These are phyloP conservation scores for Corythucha ciliata DNA, from an alignment of 2,888 invertebrate genomes.

Conservation along the genomic window DNA sequence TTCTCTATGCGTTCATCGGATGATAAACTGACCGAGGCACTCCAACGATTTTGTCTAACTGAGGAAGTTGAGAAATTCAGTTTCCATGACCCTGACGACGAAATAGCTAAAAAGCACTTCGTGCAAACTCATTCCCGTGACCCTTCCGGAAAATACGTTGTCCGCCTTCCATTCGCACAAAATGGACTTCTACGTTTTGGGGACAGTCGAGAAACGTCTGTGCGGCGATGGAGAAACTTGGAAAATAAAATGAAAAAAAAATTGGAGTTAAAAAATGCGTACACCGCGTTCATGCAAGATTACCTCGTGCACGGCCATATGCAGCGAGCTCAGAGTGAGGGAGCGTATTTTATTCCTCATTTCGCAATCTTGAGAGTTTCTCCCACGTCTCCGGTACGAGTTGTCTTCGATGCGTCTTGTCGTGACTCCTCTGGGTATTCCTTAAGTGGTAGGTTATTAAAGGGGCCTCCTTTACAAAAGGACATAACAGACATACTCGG, in stretches of 20 bases:
- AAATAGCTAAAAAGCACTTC: slow-evolving; percentile 1
- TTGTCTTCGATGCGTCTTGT: slow-evolving; percentile 9
- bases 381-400: not conserved
- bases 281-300: not conserved
- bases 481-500: slow-evolving; percentile 10
- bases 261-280: not conserved
- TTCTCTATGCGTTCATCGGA: no score
- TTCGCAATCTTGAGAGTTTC: not conserved
- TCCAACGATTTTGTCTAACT: slow-evolving; percentile 4
- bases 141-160: not conserved
- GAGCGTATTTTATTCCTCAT: slow-evolving; percentile 7
- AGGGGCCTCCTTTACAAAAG: not conserved
- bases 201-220: no score
- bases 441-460: slow-evolving; percentile 6
- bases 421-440: not conserved
- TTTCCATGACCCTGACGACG: not conserved
- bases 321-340: not conserved
- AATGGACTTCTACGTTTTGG: no score
- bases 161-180: slow-evolving; percentile 8
- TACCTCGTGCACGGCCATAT: not conserved
- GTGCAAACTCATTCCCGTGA: slow-evolving; percentile 1
- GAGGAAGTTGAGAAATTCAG: not conserved
- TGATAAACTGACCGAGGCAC: not conserved
- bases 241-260: slow-evolving; percentile 1
- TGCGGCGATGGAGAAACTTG: not conserved